Base-by-base conservation (phyloP, 2,888 invertebrate species). In the Oxycera nigricornis region DNA sequence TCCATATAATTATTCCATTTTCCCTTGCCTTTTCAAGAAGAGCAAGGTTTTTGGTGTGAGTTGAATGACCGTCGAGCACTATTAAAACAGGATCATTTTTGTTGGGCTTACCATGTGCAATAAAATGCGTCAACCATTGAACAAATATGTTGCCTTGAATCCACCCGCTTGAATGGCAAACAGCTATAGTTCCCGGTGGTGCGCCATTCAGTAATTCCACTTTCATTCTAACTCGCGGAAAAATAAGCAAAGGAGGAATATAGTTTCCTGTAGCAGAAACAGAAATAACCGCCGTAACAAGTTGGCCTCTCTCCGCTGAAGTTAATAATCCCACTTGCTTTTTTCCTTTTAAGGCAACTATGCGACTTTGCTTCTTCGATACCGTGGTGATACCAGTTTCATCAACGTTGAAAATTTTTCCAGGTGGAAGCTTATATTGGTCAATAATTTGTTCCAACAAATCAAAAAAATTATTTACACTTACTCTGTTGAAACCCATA, bases 1-100 rank as follows among this genome's bases (percentile, higher is more conserved):
- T 79, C 22, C 80, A 67, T 61, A 79, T n/a, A 17, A 28, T 55
- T 1, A 55, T 22, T n/a, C 11, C 30, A n/a, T 55, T 55, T n/a
- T 35, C 57, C 28, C 55, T 24, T 35, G 35, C 55, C 20, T 17
- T n/a, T 9, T 50, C 28, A 17, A 72, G 17, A 24, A 72, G 28
- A 20, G 26, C 17, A 14, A 72, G 17, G 24, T 57, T 72, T 72
- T 72, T 72, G 11, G 57, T 30, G 24, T 72, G 31, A 14, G 55
- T n/a, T 35, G 72, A 22, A 31, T 72, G 72, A 14, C 57, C 55
- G 31, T 72, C 72, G 4, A 72, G 1, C 7, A 55, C 3, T 11
- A 55, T 20, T 31, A 72, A 22, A 14, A 72, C 20, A 30, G 26
- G 31, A 1, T 55, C 1, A 22, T 55, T 55, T 7, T 24, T 24